Evolutionary conservation across 2,113 vertebrate species (phyloP).

Genomic region (Panthera tigris): DNA sequence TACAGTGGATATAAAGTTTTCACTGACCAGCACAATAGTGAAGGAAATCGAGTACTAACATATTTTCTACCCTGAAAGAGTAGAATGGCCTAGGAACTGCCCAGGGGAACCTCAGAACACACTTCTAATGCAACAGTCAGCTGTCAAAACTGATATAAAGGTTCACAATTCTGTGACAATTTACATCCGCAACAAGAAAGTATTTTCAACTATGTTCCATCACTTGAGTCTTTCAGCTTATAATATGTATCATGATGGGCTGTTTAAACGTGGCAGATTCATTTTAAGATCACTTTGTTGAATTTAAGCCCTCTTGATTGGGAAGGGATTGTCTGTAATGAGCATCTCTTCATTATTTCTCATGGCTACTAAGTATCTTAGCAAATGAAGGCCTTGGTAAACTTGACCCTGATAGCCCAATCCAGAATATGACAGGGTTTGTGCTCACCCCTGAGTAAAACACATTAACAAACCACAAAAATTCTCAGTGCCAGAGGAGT

Average conservation of each 20-base stretch:
- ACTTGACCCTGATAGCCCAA: not conserved
- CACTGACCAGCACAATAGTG: conserved; percentile 40
- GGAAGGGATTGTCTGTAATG: not conserved
- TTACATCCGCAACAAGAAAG: conserved; percentile 61
- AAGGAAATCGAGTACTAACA: conserved; percentile 50
- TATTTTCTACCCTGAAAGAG: conserved; percentile 25
- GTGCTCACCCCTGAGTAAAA: not conserved
- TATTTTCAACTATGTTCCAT: conserved; percentile 62
- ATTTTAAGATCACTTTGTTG: not conserved
- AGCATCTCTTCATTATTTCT: not conserved
- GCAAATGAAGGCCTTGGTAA: not conserved
- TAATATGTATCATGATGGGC: not conserved
- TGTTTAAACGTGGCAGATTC: not conserved
- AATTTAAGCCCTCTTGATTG: not conserved
- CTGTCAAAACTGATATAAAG: conserved; percentile 67
- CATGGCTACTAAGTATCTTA: not conserved
- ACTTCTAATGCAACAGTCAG: not conserved
- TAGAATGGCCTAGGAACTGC: not conserved
- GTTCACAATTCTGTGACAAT: conserved; percentile 55
- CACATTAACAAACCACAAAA: not conserved
- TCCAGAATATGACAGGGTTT: not conserved
- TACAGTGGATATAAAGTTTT: conserved; percentile 46
- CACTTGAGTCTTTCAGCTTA: conserved; percentile 47
- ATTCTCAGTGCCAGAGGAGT: not conserved
- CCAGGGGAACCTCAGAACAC: not conserved